phyloP scores from a whole-genome alignment of 2,113 vertebrate genomes.

The Taurulus bubalis region DNA sequence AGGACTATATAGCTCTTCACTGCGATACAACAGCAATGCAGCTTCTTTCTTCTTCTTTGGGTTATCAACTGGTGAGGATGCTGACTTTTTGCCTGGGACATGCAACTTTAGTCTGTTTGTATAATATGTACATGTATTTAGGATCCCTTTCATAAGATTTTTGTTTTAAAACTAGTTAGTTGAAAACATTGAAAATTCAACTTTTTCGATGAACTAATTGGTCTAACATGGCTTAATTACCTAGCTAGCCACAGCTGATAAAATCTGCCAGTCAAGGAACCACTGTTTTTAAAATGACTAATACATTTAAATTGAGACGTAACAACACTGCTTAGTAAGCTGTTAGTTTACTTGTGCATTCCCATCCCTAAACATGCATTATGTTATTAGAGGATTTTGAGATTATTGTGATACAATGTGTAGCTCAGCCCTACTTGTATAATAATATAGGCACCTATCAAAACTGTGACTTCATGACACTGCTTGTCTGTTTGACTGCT shows the following conservation, averaged over 20 bases:
- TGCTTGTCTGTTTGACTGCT: conserved; percentile 1
- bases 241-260: background rate
- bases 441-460: background rate
- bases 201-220: background rate
- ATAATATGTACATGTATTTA: background rate
- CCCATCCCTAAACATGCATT: background rate
- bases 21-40: background rate
- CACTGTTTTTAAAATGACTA: background rate
- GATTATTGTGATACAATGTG: background rate
- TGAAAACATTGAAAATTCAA: background rate
- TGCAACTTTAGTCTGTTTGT: background rate
- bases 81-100: background rate
- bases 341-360: background rate
- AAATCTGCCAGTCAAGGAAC: background rate
- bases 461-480: background rate
- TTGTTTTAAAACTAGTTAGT: background rate
- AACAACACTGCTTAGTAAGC: background rate
- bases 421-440: background rate
- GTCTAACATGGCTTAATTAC: background rate
- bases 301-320: background rate
- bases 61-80: background rate
- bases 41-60: background rate
- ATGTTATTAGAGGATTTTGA: background rate
- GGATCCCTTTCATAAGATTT: background rate
- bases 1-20: background rate